Conservation (phyloP, 2,113 vertebrate species). For the Carlito syrichta region DNA sequence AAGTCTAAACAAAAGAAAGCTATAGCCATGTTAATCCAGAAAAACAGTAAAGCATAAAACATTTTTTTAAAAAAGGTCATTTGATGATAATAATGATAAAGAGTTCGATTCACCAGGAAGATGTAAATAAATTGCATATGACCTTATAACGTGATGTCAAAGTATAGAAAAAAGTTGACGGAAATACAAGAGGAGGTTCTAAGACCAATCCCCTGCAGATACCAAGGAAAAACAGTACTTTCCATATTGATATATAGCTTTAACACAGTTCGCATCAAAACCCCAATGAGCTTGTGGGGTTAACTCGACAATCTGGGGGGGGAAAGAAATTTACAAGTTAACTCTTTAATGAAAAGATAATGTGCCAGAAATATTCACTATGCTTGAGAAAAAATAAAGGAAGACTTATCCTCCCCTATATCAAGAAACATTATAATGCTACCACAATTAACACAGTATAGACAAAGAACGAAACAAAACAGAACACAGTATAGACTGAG, state of each 20-base stretch:
- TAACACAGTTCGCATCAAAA: background rate
- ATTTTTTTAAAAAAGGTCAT: background rate
- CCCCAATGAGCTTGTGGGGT: background rate
- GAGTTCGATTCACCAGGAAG: background rate
- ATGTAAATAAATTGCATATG: background rate
- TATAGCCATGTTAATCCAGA: background rate
- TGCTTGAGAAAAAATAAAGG: background rate
- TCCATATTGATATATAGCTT: background rate
- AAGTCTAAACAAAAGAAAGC: background rate
- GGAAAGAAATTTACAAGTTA: background rate
- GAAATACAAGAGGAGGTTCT: background rate
- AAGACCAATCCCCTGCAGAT: background rate
- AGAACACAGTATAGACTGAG: background rate
- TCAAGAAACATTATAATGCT: background rate
- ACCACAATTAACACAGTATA: background rate
- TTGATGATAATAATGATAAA: background rate
- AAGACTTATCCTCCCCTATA: background rate
- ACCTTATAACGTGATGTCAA: background rate
- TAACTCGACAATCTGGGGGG: background rate
- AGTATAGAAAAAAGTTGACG: background rate
- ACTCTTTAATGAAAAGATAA: background rate
- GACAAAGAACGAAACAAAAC: background rate
- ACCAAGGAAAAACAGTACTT: background rate
- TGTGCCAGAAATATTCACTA: background rate
- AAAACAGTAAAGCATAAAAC: background rate